phyloP scores from a whole-genome alignment of 2,888 invertebrate genomes.

The Agrilus mali region DNA sequence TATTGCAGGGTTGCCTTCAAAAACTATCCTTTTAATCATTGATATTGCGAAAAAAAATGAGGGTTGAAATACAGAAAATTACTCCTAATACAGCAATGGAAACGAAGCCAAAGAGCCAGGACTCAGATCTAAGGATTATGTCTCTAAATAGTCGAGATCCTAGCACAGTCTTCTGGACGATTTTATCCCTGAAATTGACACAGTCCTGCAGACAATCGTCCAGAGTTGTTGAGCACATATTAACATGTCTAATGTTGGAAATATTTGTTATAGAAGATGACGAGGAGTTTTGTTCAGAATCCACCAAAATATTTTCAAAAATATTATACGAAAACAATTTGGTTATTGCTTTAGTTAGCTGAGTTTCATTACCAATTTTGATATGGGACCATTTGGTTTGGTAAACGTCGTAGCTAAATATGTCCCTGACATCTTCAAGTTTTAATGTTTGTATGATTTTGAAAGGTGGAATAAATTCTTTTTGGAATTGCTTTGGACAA shows the following conservation, averaged over 20 bases:
- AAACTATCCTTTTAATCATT: conserved; percentile 47
- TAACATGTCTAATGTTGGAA: background rate
- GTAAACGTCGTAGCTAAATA: conserved; percentile 27
- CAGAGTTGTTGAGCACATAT: conserved; percentile 11
- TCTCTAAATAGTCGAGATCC: conserved; percentile 5
- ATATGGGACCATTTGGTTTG: too few species aligned
- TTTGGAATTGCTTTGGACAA: conserved; percentile 3
- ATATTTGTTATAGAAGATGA: background rate
- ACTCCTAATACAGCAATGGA: conserved; percentile 55
- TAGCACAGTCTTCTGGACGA: conserved; percentile 9
- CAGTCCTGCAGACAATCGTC: conserved; percentile 15
- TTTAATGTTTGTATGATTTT: conserved; percentile 16
- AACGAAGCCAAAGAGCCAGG: conserved; percentile 49
- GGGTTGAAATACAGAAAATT: conserved; percentile 49
- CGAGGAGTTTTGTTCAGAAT: conserved; percentile 8
- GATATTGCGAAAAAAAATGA: conserved; percentile 52
- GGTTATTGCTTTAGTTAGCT: background rate
- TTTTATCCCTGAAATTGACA: conserved; percentile 15
- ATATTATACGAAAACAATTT: conserved; percentile 25
- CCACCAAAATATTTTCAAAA: conserved; percentile 23
- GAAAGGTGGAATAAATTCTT: conserved; percentile 6
- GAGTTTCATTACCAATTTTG: too few species aligned
- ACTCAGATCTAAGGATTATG: conserved; percentile 26
- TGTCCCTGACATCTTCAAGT: conserved; percentile 23
- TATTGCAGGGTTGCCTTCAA: conserved; percentile 54